Base-by-base conservation (phyloP, 1,140 invertebrate genomes). In the Drosophila navojoa region DNA sequence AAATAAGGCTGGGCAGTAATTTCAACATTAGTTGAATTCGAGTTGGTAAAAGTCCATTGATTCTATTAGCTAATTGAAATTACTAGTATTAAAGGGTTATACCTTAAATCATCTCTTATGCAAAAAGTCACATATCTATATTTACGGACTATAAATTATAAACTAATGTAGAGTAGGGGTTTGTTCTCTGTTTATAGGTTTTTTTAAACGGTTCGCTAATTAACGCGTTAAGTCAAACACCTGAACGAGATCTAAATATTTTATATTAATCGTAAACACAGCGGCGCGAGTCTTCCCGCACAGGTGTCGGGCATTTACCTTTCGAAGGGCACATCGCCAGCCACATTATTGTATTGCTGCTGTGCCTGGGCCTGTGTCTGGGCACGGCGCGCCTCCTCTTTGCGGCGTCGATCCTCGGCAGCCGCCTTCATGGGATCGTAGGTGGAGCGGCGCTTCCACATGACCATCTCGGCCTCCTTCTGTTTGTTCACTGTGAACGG, bases 381-480 rank as follows among this genome's bases (percentile, higher is more conserved):
- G 3, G 77, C 67, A 25, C 85, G 82, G 0, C 92, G 89, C 5
- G 93, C 92, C 59, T 93, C 92, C 42, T 93, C 92, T 61, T 93
- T 93, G 80, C 95, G 95, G 42, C 93, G 93, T 74, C 95, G 96
- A 27, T 95, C 96, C 81, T 96, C 95, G 7, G 96, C 96, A 3
- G 97, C 97, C 11, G 96, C 95, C 84, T 97, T 97, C 93, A 97
- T 95, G 3, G 97, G 97, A 93, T 98, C 97, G 92, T 98, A 98
- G 78, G 95, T 97, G 84, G 97, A 97, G 66, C 97, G 93, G 64
- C 97, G 93, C 89, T 97, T 97, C 97, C 97, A 98, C 93, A 98
- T 98, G 90, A 97, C 96, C 93, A 97, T 95, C 90, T 98, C 97
- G 47, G 96, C 95, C 91, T 97, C 96, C 91, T 95, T 95, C 93